Base-by-base conservation (phyloP, 2,888 invertebrate species). In the Prosapia bicincta region DNA sequence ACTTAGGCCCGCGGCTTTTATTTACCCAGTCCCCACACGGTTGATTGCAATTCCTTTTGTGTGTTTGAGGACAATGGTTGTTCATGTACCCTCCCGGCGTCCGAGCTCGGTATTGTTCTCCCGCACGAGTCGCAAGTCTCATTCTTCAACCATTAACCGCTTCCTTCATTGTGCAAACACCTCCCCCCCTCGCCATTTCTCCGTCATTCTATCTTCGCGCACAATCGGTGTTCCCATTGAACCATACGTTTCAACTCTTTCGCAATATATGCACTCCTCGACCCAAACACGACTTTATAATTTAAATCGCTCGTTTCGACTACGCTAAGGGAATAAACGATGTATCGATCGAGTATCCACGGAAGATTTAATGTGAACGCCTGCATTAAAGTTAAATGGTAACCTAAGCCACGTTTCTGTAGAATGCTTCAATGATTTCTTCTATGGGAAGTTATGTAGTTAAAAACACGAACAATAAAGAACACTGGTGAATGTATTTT, bases 151-250 rank as follows among this genome's bases (percentile, higher is more conserved):
- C 13, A n/a, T 54, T 54, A 38, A 2, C 38, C 38, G n/a, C 54
- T 54, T 54, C 54, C 54, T 54, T 54, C 54, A 54, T 54, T 54
- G 54, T 54, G 54, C 54, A 54, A 54, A 54, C 54, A 54, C 54
- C 54, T 54, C 13, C 38, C 54, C 54, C 20, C 20, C 38, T 13
- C 54, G 3, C 54, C 20, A n/a, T 20, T 2, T 1, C 54, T 13
- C 3, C 7, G 54, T 20, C 54, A 20, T 20, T 54, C n/a, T 54
- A 54, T 54, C 54, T 54, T 20, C 3, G 20, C 20, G n/a, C 6
- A 20, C 20, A 54, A 54, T 54, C 54, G 20, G 54, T 54, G 13
- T 54, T 54, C 54, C 54, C 54, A 54, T 54, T 54, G 54, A 54
- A 54, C 54, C 54, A 54, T 54, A 54, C n/a, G 54, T 54, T 54